Evolutionary conservation across 2,888 invertebrate species (phyloP), one percentile per base, ranked within the genome.

Genomic region (Euzetes globulus): DNA sequence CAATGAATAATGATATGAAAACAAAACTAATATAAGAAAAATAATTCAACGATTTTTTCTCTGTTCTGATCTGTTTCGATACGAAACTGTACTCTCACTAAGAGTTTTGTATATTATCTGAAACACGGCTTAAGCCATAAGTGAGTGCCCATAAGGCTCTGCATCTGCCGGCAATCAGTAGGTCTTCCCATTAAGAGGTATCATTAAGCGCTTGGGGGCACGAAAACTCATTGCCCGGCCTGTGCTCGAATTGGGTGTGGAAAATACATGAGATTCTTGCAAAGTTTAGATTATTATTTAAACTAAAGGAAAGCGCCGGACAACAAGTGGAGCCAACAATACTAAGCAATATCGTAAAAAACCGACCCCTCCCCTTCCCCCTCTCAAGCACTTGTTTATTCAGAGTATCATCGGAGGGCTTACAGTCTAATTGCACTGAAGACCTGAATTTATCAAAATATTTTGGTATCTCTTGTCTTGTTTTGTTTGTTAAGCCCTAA

Each of bases 131-230:
- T 60, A 17, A 33, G n/a, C 29, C 25, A 33, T n/a, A n/a, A n/a
- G n/a, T n/a, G 27, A 33, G 27, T 60, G 60, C 60, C 60, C 60
- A 60, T 60, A 60, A 60, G 33, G 60, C 60, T 60, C 60, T 60
- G 17, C n/a, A n/a, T 19, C 17, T 6, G 17, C 19, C 19, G n/a
- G 17, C 29, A 27, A 60, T 60, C 29, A 29, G 60, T 33, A 9
- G 60, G 60, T 60, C 60, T 27, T 60, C n/a, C 52, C 60, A 60
- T 60, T 60, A 27, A 60, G 15, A 60, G 60, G 60, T 60, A 60
- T 60, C 29, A 60, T 60, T 60, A 6, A 60, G 60, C 60, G 60
- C 60, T 60, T 60, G 60, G 29, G 17, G 60, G 60, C 60, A 60
- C 60, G 17, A 60, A 29, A 60, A 60, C 60, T 60, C 29, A 60